Evolutionary conservation across 2,888 invertebrate species (phyloP).

Genomic region (Lepidocyrtoides sp.): DNA sequence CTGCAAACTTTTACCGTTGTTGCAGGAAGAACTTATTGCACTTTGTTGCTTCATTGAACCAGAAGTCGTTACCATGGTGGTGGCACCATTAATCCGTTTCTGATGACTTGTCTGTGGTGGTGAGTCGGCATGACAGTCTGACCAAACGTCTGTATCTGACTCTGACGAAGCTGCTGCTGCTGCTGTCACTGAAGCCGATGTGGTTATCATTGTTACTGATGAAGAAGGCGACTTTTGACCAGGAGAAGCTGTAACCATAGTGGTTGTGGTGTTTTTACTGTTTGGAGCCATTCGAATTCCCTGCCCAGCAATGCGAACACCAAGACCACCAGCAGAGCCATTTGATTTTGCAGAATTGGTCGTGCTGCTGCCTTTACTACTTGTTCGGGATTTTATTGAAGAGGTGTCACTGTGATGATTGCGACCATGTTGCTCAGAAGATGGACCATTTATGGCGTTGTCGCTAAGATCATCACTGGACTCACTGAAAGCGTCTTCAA

Average conservation of each 20-base stretch:
- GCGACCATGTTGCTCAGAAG: not conserved
- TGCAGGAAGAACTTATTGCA: not conserved
- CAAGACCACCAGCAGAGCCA: conserved; percentile 59
- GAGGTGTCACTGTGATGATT: not conserved
- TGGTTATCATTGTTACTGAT: not conserved
- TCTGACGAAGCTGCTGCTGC: not conserved
- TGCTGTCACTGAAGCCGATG: not conserved
- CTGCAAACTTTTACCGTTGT: not conserved
- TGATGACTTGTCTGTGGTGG: not conserved
- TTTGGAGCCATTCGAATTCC: conserved; percentile 83
- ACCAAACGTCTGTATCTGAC: conserved; percentile 53
- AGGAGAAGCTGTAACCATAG: not conserved
- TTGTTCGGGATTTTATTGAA: not conserved
- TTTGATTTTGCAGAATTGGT: conserved; percentile 29
- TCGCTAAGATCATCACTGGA: conserved; percentile 84
- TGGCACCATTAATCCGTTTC: not conserved
- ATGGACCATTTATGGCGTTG: conserved; percentile 79
- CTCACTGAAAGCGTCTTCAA: conserved; percentile 78
- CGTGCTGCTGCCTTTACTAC: not conserved
- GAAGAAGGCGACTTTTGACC: conserved; percentile 27
- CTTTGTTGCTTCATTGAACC: not conserved
- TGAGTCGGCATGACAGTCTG: conserved; percentile 52
- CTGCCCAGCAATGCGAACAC: conserved; percentile 84
- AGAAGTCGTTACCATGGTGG: not conserved
- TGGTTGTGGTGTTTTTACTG: not conserved